Percentiles rank a stretch among this genome's conserved stretches.
Conservation (phyloP, 2,888 invertebrate species). For the Drosophila kuntzei region DNA sequence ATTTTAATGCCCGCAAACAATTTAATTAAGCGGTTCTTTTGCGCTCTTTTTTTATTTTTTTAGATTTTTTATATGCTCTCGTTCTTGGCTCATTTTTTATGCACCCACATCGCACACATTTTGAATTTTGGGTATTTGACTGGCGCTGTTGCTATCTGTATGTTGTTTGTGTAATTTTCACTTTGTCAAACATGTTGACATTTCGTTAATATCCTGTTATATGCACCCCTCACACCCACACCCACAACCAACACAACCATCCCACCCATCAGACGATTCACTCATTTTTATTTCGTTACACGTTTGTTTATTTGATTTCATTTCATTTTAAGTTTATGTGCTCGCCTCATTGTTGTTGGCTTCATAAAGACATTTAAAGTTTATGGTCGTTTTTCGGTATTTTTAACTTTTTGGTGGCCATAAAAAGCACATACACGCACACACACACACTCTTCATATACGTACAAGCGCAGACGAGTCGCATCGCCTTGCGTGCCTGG, state of each 20-base stretch:
- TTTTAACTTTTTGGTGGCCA: slow-evolving; percentile 67
- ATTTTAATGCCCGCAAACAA: slow-evolving; percentile 81
- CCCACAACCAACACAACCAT: neutral
- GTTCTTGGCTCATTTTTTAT: slow-evolving; percentile 55
- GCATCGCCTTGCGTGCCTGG: slow-evolving; percentile 62
- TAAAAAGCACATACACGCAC: slow-evolving; percentile 48
- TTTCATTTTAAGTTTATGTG: slow-evolving; percentile 73
- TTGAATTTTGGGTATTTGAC: slow-evolving; percentile 33
- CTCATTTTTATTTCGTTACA: slow-evolving; percentile 64
- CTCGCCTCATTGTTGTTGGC: slow-evolving; percentile 50
- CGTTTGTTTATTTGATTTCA: slow-evolving; percentile 75
- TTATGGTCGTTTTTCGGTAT: slow-evolving; percentile 63
- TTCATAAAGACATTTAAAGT: slow-evolving; percentile 80
- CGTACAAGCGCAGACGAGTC: slow-evolving; percentile 17
- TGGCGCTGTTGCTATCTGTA: slow-evolving; percentile 26
- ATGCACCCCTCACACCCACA: slow-evolving; percentile 21
- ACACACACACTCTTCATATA: slow-evolving; percentile 11
- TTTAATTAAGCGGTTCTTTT: slow-evolving; percentile 77
- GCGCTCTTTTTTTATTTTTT: slow-evolving; percentile 19
- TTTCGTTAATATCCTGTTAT: slow-evolving; percentile 75
- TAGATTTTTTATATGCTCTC: slow-evolving; percentile 28
- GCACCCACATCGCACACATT: slow-evolving; percentile 52
- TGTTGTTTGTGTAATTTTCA: slow-evolving; percentile 66
- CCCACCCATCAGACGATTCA: slow-evolving; percentile 13
- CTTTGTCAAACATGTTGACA: slow-evolving; percentile 80